Percentiles rank a stretch among this genome's conserved stretches.
Conservation (phyloP, 2,888 invertebrate genomes). For the Calameuta pallipes region DNA sequence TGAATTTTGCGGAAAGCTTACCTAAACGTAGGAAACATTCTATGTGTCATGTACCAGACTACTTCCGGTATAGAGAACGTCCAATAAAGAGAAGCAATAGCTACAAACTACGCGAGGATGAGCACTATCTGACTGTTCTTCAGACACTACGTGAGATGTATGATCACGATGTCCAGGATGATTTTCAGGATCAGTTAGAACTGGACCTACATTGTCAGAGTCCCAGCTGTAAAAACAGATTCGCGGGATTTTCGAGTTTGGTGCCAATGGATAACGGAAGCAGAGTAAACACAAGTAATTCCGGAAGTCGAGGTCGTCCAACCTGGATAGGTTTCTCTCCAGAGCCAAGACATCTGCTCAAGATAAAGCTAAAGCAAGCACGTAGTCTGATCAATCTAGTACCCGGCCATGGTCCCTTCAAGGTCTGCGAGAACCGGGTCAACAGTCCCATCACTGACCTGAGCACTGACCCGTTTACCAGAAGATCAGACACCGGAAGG, state of each 20-base stretch:
- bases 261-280: background rate
- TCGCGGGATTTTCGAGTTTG: background rate
- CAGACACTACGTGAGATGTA: conserved; percentile 8
- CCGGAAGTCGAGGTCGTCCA: background rate
- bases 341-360: conserved; percentile 30
- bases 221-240: background rate
- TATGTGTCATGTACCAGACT: conserved; percentile 15
- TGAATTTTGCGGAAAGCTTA: background rate
- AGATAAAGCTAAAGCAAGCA: conserved; percentile 62
- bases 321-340: conserved; percentile 1
- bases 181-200: conserved; percentile 5
- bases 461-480: conserved; percentile 10
- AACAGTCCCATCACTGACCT: background rate
- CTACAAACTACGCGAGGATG: conserved; percentile 21
- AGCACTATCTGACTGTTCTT: conserved; percentile 19
- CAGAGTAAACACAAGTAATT: conserved; percentile 2
- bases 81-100: conserved; percentile 18
- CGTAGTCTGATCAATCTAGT: conserved; percentile 62
- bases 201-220: conserved; percentile 7
- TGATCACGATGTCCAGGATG: conserved; percentile 10
- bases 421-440: conserved; percentile 8
- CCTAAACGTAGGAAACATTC: conserved; percentile 19
- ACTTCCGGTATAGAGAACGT: conserved; percentile 13
- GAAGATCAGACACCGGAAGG: background rate
- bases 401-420: conserved; percentile 8